Conservation (phyloP, 2,797 vertebrate genomes). For the Onychomys leucogaster region DNA sequence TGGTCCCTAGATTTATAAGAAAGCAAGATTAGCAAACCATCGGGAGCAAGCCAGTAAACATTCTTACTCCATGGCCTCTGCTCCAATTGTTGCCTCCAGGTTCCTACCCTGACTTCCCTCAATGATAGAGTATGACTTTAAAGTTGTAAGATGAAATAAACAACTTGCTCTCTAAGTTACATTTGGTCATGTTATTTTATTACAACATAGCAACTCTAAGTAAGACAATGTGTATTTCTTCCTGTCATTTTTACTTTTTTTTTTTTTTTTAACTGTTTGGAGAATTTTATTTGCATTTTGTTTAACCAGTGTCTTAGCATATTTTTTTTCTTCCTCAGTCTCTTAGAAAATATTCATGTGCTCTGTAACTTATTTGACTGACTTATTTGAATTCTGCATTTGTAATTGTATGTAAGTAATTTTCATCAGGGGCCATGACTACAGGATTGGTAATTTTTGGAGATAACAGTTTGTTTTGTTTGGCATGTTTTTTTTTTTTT, state of each 20-base stretch:
- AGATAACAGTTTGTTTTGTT: too few relatives aligned
- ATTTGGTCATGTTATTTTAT: background rate
- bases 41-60: background rate
- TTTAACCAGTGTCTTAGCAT: background rate
- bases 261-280: background rate
- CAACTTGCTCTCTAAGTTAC: background rate
- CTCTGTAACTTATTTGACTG: too few relatives aligned
- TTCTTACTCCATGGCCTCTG: background rate
- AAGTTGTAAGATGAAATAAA: background rate
- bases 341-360: background rate
- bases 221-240: background rate
- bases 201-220: background rate
- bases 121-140: too few relatives aligned
- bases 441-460: too few relatives aligned
- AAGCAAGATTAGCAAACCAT: background rate
- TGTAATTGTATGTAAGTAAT: too few relatives aligned
- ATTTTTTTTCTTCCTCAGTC: background rate
- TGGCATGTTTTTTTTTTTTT: too few relatives aligned
- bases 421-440: too few relatives aligned
- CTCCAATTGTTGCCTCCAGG: background rate
- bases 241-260: background rate
- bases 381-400: too few relatives aligned
- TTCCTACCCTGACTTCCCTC: background rate
- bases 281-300: background rate
- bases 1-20: background rate